Conservation (phyloP, 2,888 invertebrate species). For the Lydus trimaculatus region DNA sequence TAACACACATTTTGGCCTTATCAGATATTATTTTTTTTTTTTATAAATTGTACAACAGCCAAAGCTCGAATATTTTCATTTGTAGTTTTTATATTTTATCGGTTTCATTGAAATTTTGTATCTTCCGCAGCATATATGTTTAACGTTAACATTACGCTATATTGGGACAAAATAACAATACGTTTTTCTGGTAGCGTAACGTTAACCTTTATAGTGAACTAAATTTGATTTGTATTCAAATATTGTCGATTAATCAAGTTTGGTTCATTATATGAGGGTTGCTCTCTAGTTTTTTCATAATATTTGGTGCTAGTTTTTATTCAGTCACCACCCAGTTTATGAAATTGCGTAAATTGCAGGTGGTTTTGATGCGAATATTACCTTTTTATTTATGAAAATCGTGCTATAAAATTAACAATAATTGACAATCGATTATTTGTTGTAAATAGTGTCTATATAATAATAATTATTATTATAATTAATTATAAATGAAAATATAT, state of each 20-base stretch:
- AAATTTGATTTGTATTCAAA: neutral
- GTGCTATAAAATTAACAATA: neutral
- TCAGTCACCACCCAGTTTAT: slow-evolving; percentile 60
- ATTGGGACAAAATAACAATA: too few relatives aligned
- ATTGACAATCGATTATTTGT: neutral
- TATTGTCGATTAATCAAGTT: neutral
- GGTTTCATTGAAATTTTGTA: too few relatives aligned
- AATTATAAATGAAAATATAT: neutral
- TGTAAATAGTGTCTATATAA: slow-evolving; percentile 7
- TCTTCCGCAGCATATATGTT: neutral
- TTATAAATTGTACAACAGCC: neutral
- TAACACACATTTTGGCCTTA: neutral
- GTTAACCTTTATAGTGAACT: neutral
- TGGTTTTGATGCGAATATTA: slow-evolving; percentile 57
- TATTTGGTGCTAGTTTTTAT: slow-evolving; percentile 30
- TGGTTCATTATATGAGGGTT: slow-evolving; percentile 7
- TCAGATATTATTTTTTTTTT: neutral
- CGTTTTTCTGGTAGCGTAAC: neutral
- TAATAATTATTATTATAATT: neutral
- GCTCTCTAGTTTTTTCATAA: slow-evolving; percentile 23
- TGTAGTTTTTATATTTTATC: too few relatives aligned
- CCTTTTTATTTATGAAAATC: too few relatives aligned
- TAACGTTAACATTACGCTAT: neutral
- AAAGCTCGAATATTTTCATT: neutral
- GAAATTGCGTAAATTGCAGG: slow-evolving; percentile 57